Evolutionary conservation across 1,140 invertebrate genomes (phyloP), one percentile per base, ranked within the genome.

Genomic region (Mamestra configurata): DNA sequence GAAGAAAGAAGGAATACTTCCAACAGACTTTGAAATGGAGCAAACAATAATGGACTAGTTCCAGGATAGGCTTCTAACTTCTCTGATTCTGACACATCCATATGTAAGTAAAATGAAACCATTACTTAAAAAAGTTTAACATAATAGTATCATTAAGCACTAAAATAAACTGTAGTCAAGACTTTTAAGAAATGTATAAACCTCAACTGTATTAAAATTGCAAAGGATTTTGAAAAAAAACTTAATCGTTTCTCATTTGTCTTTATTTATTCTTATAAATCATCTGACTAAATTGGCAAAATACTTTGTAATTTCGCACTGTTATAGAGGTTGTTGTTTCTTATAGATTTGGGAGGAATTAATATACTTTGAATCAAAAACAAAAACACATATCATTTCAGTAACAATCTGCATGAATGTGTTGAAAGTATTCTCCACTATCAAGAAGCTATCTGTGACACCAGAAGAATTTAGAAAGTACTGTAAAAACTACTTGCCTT

Each of bases 401-500:
- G 96, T 95, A 80, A 86, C 87, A 27, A 70, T 96, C 20, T 90
- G 96, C 18, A 92, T 95, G 86, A 89, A 88, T 55, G 84, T 96
- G 8, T 78, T 96, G 92, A 95, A 79, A 86, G 85, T 43, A 96
- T 95, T 82, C 84, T 96, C 1, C 82, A 91, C 6, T 93, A n/a
- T n/a, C n/a, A n/a, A 95, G 88, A 95, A 90, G 79, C 81, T 96
- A 2, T 84, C 90, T 75, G 91, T 96, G 78, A 86, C 94, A 13
- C 81, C 89, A 27, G 88, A 92, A 5, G 91, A 95, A 43, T 92
- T 96, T 71, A 81, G 93, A 22, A 95, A 95, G 81, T 85, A 96
- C 71, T 95, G 95, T 85, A 92, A 88, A 55, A 94, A 95, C 53
- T 96, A 96, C 82, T 79, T 93, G 20, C 92, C 95, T 0, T 77